A percentile compares a stretch with the other conserved stretches of the same genome.
Evolutionary conservation across 1,140 invertebrate species (phyloP).

Genomic region (Papilio machaon): DNA sequence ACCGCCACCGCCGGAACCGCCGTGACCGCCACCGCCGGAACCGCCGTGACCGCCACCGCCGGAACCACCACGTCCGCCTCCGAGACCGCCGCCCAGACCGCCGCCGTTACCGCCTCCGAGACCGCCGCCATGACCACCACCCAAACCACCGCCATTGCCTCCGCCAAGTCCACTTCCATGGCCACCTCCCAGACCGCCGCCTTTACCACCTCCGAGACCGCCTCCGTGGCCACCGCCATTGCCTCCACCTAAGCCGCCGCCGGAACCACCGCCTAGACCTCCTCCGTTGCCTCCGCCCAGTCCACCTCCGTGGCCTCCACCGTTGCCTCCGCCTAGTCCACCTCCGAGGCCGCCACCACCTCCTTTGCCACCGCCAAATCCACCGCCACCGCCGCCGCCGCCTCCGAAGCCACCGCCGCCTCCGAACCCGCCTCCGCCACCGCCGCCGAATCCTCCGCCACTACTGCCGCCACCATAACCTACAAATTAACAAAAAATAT

Average conservation of each 20-base stretch:
- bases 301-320: slow-evolving; percentile 42
- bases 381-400: no score
- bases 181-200: slow-evolving; percentile 40
- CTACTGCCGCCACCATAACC: slow-evolving; percentile 42
- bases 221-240: slow-evolving; percentile 40
- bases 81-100: slow-evolving; percentile 10
- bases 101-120: slow-evolving; percentile 43
- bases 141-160: slow-evolving; percentile 39
- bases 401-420: no score
- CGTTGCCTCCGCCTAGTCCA: slow-evolving; percentile 15
- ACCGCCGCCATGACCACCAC: slow-evolving; percentile 38
- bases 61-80: slow-evolving; percentile 37
- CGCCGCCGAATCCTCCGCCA: slow-evolving; percentile 42
- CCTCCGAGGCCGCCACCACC: no score
- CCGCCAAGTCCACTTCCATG: slow-evolving; percentile 30
- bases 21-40: slow-evolving; percentile 37
- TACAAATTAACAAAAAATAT: neutral
- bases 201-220: slow-evolving; percentile 41
- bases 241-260: slow-evolving; percentile 39
- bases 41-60: slow-evolving; percentile 38
- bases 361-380: no score
- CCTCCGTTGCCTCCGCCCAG: slow-evolving; percentile 44
- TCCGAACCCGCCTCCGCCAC: slow-evolving; percentile 14
- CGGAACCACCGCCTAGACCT: slow-evolving; percentile 30
- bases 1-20: slow-evolving; percentile 39